Evolutionary conservation across 2,888 invertebrate genomes (phyloP), one percentile per base, ranked within the genome.

Genomic region (Euzophera pinguis): DNA sequence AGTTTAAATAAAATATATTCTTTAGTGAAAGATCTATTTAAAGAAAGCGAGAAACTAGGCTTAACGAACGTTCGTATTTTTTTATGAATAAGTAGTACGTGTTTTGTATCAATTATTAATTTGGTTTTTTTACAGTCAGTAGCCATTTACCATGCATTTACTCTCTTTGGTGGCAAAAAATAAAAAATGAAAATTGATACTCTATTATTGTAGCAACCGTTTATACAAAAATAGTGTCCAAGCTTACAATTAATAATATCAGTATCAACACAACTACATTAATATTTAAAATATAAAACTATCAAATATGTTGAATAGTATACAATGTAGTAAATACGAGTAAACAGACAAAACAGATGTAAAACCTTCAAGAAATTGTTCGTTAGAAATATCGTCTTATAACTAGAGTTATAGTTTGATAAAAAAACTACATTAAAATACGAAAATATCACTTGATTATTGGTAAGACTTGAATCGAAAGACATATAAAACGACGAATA

Each of bases 391-490:
- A 61, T 73, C 64, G 70, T 71, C 69, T 72, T 78, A 83, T 67
- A 54, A 13, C 59, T 76, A 77, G 37, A 64, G 54, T 71, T 78
- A 82, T 67, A 68, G 66, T 73, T 71, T 72, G n/a, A n/a, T n/a
- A 71, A 75, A 45, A 77, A 78, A 74, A 71, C 71, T 82, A 78
- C 71, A 50, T 32, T 72, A 76, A 69, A 67, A 65, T 75, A 76
- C 69, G 69, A 75, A 84, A 83, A 85, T 84, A 87, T 87, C 84
- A 84, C 84, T 82, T 75, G 77, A 71, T 77, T 76, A 75, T 75
- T 73, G 78, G 79, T 84, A 80, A 84, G 75, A 80, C 79, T 65
- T 67, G 52, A 58, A 58, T 61, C 22, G 63, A 64, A 58, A 54
- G 56, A 60, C 61, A 59, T 57, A 55, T 43, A 45, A 27, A 13